A percentile compares a stretch with the other conserved stretches of the same genome.
phyloP scores from a whole-genome alignment of 2,888 invertebrate species.

The Drosophila meridiana region DNA sequence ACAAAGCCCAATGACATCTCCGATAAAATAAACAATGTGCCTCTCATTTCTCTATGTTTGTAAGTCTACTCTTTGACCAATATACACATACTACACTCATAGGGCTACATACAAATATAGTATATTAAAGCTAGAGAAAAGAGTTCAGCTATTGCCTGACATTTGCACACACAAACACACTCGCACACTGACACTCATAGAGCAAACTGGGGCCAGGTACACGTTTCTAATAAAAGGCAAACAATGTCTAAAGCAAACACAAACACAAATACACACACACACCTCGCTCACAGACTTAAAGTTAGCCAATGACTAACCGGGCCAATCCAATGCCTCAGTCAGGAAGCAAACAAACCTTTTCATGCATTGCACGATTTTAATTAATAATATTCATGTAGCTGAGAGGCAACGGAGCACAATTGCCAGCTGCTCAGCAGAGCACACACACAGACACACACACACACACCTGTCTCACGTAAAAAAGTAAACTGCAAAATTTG shows the following conservation, averaged over 20 bases:
- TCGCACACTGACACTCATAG: background rate
- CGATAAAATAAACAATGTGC: background rate
- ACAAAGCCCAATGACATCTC: background rate
- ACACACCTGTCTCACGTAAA: constrained; percentile 4
- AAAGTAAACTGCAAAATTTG: constrained; percentile 43
- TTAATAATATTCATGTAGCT: constrained; percentile 73
- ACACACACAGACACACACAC: constrained; percentile 18
- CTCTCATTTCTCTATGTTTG: background rate
- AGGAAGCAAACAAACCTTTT: constrained; percentile 64
- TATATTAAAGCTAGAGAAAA: constrained; percentile 35
- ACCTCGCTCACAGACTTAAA: constrained; percentile 6
- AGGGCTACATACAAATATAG: constrained; percentile 1
- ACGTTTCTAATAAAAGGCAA: constrained; percentile 73
- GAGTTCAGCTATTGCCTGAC: constrained; percentile 22
- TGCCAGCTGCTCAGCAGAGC: constrained; percentile 23
- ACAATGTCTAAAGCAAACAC: constrained; percentile 66
- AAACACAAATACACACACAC: constrained; percentile 35
- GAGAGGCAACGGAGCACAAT: constrained; percentile 12
- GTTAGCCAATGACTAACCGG: constrained; percentile 24
- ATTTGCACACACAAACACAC: constrained; percentile 25
- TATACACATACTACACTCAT: background rate
- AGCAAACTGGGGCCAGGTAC: constrained; percentile 28
- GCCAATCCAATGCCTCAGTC: constrained; percentile 44
- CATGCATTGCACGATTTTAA: constrained; percentile 81
- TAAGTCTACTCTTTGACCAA: background rate